These are phyloP conservation scores for Tromatobia lineatoria DNA, from an alignment of 2,888 invertebrate species.

Conservation along the genomic window DNA sequence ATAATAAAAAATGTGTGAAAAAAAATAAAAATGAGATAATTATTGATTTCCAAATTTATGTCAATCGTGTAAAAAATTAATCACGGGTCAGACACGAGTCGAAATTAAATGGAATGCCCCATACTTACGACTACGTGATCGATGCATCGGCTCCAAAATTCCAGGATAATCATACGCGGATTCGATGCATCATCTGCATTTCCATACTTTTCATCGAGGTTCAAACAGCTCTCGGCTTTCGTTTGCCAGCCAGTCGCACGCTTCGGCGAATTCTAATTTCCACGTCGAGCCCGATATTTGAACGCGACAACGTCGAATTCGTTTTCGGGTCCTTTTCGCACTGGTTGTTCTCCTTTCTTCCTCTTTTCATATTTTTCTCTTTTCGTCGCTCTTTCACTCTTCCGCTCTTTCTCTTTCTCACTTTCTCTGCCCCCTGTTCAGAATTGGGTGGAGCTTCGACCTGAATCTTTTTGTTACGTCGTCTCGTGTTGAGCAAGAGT, in stretches of 20 bases:
- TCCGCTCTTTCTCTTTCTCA: neutral
- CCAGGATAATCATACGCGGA: slow-evolving; percentile 2
- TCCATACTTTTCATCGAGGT: slow-evolving; percentile 8
- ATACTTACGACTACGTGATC: neutral
- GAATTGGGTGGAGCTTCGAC: neutral
- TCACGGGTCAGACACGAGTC: neutral
- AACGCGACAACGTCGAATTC: slow-evolving; percentile 50
- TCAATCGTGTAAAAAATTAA: too few species aligned
- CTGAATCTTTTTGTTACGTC: slow-evolving; percentile 3
- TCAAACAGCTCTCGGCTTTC: neutral
- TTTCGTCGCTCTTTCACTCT: neutral
- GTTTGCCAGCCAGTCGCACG: slow-evolving; percentile 12
- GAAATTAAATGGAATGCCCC: slow-evolving; percentile 14
- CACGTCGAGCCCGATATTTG: slow-evolving; percentile 8
- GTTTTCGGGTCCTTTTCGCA: slow-evolving; percentile 12
- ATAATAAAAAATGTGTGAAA: too few species aligned
- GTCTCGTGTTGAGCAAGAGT: neutral
- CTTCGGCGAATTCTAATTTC: slow-evolving; percentile 50
- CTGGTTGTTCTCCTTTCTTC: neutral
- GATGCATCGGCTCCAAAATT: slow-evolving; percentile 13
- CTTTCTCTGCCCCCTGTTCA: neutral
- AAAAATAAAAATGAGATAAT: too few species aligned
- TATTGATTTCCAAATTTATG: too few species aligned
- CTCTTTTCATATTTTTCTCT: neutral
- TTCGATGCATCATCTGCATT: slow-evolving; percentile 18